These are phyloP conservation scores for Drosophila mayaguana DNA, from an alignment of 2,888 invertebrate genomes.

Conservation along the genomic window DNA sequence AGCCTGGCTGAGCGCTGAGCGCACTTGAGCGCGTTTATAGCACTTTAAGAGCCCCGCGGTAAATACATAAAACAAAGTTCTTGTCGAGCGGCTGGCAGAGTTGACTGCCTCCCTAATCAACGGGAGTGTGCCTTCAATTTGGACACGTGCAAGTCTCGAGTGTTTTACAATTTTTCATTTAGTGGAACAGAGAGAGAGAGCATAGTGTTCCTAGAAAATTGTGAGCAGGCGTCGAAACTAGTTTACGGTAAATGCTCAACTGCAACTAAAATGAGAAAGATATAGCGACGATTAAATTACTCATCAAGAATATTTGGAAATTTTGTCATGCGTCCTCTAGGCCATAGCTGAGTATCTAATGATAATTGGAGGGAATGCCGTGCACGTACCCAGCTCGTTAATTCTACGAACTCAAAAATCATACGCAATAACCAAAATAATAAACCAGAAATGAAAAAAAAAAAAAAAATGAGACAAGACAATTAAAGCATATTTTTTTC, in stretches of 20 bases:
- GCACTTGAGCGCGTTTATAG: slow-evolving; percentile 65
- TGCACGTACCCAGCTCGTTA: slow-evolving; percentile 73
- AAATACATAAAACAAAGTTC: slow-evolving; percentile 58
- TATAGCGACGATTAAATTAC: slow-evolving; percentile 2
- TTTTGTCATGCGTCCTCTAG: slow-evolving; percentile 53
- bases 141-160: slow-evolving; percentile 67
- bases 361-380: slow-evolving; percentile 60
- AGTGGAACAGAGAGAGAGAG: not conserved
- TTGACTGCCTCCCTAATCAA: slow-evolving; percentile 15
- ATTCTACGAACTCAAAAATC: slow-evolving; percentile 73
- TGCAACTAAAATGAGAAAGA: slow-evolving; percentile 3
- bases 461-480: slow-evolving; percentile 57
- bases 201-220: slow-evolving; percentile 49
- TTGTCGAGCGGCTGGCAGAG: slow-evolving; percentile 2
- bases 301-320: slow-evolving; percentile 23
- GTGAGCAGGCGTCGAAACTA: slow-evolving; percentile 60
- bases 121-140: slow-evolving; percentile 70
- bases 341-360: slow-evolving; percentile 30
- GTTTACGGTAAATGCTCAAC: slow-evolving; percentile 52
- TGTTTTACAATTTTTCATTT: slow-evolving; percentile 64
- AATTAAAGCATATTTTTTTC: slow-evolving; percentile 67
- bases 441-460: not conserved
- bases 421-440: slow-evolving; percentile 57
- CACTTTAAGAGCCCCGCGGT: slow-evolving; percentile 65
- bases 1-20: slow-evolving; percentile 23